Percentiles rank a stretch among this genome's conserved stretches.
Evolutionary conservation across 2,113 vertebrate genomes (phyloP).

Genomic region (Vombatus ursinus): DNA sequence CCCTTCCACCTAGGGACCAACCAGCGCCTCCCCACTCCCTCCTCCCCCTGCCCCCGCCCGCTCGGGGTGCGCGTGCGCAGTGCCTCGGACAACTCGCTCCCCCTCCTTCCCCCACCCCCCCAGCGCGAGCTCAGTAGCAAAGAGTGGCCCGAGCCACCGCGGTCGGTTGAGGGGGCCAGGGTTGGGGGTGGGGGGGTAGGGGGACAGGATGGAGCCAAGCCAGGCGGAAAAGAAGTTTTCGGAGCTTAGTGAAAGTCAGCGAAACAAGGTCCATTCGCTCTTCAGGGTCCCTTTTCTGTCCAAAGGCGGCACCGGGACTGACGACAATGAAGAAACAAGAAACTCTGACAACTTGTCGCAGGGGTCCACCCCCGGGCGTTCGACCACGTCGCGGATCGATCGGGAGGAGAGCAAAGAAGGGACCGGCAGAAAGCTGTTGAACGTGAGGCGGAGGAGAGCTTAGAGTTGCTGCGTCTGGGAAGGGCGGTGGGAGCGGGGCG

Average conservation of each 20-base stretch:
- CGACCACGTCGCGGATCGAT: rapidly evolving
- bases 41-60: not conserved
- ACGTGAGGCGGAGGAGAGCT: slow-evolving; percentile 19
- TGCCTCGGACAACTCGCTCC: not conserved
- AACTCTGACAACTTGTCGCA: not conserved
- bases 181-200: slow-evolving; percentile 28
- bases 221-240: not conserved
- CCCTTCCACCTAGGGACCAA: too few species aligned
- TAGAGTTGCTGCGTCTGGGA: not conserved
- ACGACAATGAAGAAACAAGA: not conserved
- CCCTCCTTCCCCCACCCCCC: not conserved
- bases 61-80: too few species aligned
- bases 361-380: rapidly evolving
- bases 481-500: not conserved
- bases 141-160: slow-evolving; percentile 42
- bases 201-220: slow-evolving; percentile 17
- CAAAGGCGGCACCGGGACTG: not conserved
- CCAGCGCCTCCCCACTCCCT: too few species aligned
- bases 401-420: not conserved
- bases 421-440: not conserved
- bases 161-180: not conserved
- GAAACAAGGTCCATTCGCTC: not conserved
- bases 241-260: not conserved
- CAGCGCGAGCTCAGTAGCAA: not conserved
- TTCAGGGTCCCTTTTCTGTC: rapidly evolving